Evolutionary conservation across 2,797 vertebrate species (phyloP).

Genomic region (Tauraco hartlaubi): DNA sequence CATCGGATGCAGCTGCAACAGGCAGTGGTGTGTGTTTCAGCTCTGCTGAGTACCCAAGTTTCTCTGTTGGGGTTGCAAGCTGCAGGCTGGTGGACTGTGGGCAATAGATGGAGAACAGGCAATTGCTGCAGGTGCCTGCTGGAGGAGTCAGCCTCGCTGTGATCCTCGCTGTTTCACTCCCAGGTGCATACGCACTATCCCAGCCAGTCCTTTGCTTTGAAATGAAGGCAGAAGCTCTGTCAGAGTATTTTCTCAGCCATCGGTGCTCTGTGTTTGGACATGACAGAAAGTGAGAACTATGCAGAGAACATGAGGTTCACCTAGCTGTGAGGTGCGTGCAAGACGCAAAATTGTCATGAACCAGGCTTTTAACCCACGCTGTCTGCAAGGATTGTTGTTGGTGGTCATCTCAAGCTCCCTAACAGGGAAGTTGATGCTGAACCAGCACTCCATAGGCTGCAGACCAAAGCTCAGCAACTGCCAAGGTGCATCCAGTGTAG

Average conservation of each 20-base stretch:
- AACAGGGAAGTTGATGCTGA: background rate
- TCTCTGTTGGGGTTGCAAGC: background rate
- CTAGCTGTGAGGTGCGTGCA: background rate
- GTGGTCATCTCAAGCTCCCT: background rate
- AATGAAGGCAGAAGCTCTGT: background rate
- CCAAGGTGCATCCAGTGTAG: background rate
- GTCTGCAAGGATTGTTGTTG: background rate
- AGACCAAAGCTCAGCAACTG: background rate
- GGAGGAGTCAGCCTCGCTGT: background rate
- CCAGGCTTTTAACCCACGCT: background rate
- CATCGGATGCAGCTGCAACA: background rate
- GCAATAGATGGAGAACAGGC: background rate
- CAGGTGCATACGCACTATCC: background rate
- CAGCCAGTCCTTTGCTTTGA: background rate
- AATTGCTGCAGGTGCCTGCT: background rate
- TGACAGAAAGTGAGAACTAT: background rate
- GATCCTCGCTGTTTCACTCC: background rate
- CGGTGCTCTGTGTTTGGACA: background rate
- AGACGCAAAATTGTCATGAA: background rate
- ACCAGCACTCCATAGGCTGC: background rate
- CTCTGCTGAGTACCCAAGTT: background rate
- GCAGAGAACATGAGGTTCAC: background rate
- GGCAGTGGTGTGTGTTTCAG: fast-evolving
- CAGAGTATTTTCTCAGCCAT: background rate
- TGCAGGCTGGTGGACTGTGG: background rate